phyloP scores from a whole-genome alignment of 2,113 vertebrate species.

The Prietella phreatophila region DNA sequence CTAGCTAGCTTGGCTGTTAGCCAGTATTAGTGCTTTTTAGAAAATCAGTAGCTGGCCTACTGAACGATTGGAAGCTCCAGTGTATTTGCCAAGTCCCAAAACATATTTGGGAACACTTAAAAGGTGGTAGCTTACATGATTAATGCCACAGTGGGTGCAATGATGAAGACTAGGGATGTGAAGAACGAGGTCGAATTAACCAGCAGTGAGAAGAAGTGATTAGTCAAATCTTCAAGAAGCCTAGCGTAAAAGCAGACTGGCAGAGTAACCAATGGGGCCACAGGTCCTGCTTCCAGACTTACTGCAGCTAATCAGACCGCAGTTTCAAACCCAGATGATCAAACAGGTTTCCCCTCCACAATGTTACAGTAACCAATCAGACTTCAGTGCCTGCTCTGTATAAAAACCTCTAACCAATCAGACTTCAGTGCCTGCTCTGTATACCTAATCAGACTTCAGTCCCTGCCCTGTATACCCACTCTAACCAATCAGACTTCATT shows the following conservation, averaged over 20 bases:
- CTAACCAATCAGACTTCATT: neutral
- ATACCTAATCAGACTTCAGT: neutral
- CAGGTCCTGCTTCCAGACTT: neutral
- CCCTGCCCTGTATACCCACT: fast-evolving
- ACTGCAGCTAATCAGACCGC: neutral
- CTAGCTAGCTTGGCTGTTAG: neutral
- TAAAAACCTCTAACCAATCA: neutral
- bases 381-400: neutral
- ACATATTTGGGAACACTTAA: neutral
- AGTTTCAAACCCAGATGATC: neutral
- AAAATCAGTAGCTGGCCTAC: neutral
- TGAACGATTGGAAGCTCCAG: neutral
- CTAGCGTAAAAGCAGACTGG: neutral
- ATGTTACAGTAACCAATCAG: neutral
- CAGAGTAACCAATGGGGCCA: neutral
- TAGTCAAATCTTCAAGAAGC: neutral
- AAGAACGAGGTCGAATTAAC: neutral
- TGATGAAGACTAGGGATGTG: neutral
- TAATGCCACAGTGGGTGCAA: neutral
- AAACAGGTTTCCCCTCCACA: neutral
- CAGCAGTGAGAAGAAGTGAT: neutral
- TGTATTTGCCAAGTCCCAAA: neutral
- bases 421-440: neutral
- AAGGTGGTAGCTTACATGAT: neutral
- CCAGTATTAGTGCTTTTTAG: neutral